Conservation (phyloP, 2,113 vertebrate species). For the Rhea pennata region DNA sequence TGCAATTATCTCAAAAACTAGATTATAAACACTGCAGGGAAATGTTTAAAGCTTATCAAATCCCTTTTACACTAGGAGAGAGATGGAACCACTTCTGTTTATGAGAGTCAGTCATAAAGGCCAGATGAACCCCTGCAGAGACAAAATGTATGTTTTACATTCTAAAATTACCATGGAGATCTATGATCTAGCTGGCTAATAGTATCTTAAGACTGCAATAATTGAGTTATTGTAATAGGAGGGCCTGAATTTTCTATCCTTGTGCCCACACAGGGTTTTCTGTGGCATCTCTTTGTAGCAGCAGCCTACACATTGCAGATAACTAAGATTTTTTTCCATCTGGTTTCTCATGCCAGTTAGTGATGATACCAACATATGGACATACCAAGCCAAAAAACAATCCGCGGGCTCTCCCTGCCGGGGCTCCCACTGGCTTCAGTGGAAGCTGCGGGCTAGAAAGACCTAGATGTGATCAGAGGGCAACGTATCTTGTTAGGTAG, state of each 20-base stretch:
- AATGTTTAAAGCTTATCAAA: conserved; percentile 20
- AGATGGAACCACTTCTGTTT: neutral
- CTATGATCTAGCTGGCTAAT: neutral
- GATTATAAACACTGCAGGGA: conserved; percentile 25
- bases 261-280: conserved; percentile 9
- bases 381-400: neutral
- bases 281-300: neutral
- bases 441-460: neutral
- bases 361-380: conserved; percentile 7
- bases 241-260: neutral
- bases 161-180: neutral
- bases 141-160: neutral
- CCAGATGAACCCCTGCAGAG: neutral
- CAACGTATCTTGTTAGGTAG: neutral
- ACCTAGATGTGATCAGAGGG: neutral
- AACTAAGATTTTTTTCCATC: conserved; percentile 18
- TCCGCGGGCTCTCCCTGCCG: neutral
- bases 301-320: neutral
- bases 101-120: neutral
- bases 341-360: neutral
- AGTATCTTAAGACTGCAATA: neutral
- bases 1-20: neutral
- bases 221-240: neutral
- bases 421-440: neutral
- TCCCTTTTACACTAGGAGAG: neutral